Evolutionary conservation across 2,113 vertebrate species (phyloP).

Genomic region (Thinocorus orbignyianus): DNA sequence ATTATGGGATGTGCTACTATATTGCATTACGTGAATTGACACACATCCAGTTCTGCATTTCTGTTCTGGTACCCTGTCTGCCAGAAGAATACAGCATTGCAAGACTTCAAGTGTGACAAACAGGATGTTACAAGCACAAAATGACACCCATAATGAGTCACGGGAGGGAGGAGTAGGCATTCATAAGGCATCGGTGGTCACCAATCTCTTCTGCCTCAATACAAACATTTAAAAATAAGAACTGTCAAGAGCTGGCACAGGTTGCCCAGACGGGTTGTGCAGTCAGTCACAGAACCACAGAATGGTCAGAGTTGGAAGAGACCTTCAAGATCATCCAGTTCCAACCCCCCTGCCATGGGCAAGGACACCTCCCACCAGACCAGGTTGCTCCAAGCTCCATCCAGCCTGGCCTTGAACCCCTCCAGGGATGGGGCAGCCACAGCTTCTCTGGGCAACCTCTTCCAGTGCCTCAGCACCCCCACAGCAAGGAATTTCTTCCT

Average conservation of each 20-base stretch:
- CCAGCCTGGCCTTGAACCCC: too few relatives aligned
- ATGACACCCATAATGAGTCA: neutral
- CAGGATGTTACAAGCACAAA: neutral
- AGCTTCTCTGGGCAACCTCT: too few relatives aligned
- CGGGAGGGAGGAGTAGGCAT: neutral
- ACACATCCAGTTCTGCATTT: neutral
- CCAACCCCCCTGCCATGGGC: too few relatives aligned
- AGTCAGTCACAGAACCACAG: neutral
- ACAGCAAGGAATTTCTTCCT: too few relatives aligned
- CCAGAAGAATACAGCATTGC: neutral
- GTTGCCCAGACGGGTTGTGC: neutral
- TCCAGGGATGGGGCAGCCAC: too few relatives aligned
- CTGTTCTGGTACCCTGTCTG: neutral
- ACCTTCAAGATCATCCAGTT: too few relatives aligned
- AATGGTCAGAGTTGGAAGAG: too few relatives aligned
- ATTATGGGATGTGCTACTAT: accelerated
- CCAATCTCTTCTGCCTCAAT: neutral
- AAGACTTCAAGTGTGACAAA: neutral
- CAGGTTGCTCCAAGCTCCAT: too few relatives aligned
- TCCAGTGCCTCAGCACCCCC: too few relatives aligned
- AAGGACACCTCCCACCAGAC: too few relatives aligned
- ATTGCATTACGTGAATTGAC: neutral
- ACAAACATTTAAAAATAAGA: neutral
- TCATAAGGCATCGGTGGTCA: neutral
- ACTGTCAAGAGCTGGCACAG: neutral